phyloP scores from a whole-genome alignment of 2,888 invertebrate genomes.

The Elysia crispata region DNA sequence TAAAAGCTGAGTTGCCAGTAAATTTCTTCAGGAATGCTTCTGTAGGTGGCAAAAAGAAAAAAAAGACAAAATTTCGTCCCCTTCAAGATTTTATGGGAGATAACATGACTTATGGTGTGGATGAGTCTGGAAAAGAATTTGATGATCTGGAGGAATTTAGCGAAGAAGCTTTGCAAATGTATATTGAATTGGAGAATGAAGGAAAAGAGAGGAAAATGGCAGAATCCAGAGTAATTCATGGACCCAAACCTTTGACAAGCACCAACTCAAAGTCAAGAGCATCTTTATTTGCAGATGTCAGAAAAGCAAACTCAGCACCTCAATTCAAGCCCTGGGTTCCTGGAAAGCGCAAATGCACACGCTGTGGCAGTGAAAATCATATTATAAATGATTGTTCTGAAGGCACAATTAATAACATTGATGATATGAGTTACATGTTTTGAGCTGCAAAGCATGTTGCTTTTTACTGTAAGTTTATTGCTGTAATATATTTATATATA shows the following conservation, averaged over 20 bases:
- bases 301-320: not conserved
- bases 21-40: not conserved
- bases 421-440: not conserved
- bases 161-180: conserved; percentile 18
- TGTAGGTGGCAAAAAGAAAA: not conserved
- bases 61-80: conserved; percentile 33
- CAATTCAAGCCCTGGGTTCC: conserved; percentile 27
- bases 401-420: not conserved
- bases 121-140: not conserved
- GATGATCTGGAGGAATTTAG: not conserved
- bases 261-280: not conserved
- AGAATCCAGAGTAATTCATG: conserved; percentile 26
- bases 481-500: not conserved
- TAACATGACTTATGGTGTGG: too few relatives aligned
- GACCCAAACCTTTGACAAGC: not conserved
- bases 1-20: too few relatives aligned
- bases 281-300: not conserved
- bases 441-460: not conserved
- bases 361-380: conserved; percentile 36
- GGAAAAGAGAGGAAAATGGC: not conserved
- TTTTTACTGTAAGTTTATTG: not conserved
- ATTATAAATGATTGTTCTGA: conserved; percentile 35
- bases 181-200: conserved; percentile 1
- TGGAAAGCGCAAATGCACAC: conserved; percentile 25
- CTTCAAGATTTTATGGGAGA: not conserved